Percentiles rank a stretch among this genome's conserved stretches.
Conservation (phyloP, 1,140 invertebrate species). For the Trichogramma pretiosum region DNA sequence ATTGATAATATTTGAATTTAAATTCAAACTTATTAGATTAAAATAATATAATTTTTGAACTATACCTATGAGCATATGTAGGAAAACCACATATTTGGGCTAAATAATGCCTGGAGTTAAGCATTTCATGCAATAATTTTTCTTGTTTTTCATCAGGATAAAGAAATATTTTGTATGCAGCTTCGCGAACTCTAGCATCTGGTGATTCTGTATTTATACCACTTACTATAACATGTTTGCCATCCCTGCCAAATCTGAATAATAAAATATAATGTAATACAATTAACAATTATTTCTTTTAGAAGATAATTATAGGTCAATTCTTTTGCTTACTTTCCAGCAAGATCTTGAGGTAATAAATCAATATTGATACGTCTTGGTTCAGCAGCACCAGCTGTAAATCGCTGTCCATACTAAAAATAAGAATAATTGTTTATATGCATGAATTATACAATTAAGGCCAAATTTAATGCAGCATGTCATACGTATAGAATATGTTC, state of each 20-base stretch:
- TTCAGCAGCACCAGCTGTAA: constrained; percentile 66
- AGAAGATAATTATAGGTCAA: too few species aligned
- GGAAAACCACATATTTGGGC: constrained; percentile 80
- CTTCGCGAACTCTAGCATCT: constrained; percentile 72
- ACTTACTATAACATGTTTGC: constrained; percentile 63
- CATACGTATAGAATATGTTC: constrained; percentile 56
- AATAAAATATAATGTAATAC: too few species aligned
- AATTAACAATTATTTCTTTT: constrained; percentile 2
- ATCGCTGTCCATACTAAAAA: constrained; percentile 78
- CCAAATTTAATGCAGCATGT: neutral
- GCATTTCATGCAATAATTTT: constrained; percentile 59
- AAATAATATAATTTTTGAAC: constrained; percentile 13
- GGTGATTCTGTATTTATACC: constrained; percentile 75
- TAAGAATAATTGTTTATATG: constrained; percentile 5
- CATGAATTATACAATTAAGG: neutral
- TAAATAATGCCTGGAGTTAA: constrained; percentile 65
- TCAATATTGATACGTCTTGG: constrained; percentile 56
- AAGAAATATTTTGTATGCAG: constrained; percentile 79
- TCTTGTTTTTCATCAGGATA: constrained; percentile 73
- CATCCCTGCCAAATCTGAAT: constrained; percentile 63
- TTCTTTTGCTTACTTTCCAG: constrained; percentile 53
- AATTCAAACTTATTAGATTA: constrained; percentile 3
- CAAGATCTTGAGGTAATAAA: constrained; percentile 60
- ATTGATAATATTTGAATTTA: constrained; percentile 17
- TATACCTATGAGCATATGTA: constrained; percentile 78